Evolutionary conservation across 2,888 invertebrate species (phyloP), one percentile per base, ranked within the genome.

Genomic region (Nephrotoma flavescens): DNA sequence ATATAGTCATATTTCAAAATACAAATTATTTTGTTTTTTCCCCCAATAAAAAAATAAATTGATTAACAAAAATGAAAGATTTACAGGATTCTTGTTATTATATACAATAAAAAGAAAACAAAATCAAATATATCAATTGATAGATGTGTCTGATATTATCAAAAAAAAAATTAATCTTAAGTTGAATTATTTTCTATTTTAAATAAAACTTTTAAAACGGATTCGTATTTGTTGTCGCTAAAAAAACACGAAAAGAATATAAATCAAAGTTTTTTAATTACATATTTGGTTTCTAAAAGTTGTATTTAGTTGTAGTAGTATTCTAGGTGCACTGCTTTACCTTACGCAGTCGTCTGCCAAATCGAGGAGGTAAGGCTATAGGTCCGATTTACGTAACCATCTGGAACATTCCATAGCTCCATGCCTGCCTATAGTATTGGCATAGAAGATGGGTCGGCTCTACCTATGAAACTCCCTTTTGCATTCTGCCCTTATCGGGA

Each of bases 121-220:
- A 42, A 42, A 42, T 84, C 84, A 42, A 42, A 42, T 84, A 84
- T 84, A 84, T 84, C 84, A 84, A 84, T 84, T 84, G 84, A 84
- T 84, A 84, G 84, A 41, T 84, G 84, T 84, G 84, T 84, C 42
- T 84, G 71, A 71, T 71, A 71, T 71, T 71, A 71, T 71, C 71
- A 71, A 71, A 71, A 44, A 44, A 44, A 44, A 71, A 71, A 71
- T 71, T 19, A 71, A 71, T 71, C 9, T 71, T 71, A 71, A 71
- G 71, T 71, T 71, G 71, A 71, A 71, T 71, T 71, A 71, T 71
- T 71, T 71, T 71, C 71, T 71, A 71, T 71, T 71, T 71, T 71
- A 71, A 71, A 71, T 71, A 71, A 71, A 71, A 71, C 31, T 71
- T 71, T 71, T 71, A 71, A 71, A 71, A 71, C 71, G 71, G 71